phyloP scores from a whole-genome alignment of 2,888 invertebrate genomes.

The Diarsia dahlii region DNA sequence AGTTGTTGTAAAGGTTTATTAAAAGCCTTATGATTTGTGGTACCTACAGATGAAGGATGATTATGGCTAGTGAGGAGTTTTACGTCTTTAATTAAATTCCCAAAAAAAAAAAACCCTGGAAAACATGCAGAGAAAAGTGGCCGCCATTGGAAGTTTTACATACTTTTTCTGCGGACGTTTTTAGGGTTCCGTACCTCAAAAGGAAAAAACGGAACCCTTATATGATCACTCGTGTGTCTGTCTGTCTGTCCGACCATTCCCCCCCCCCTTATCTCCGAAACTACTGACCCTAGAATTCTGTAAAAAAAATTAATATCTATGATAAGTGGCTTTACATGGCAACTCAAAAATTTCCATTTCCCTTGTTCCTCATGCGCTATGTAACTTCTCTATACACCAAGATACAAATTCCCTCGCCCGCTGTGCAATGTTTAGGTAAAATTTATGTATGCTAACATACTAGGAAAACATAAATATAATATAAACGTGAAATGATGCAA shows the following conservation, averaged over 20 bases:
- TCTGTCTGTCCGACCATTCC: too few relatives aligned
- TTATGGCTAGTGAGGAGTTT: not conserved
- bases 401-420: slow-evolving; percentile 45
- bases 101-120: too few relatives aligned
- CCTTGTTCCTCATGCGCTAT: slow-evolving; percentile 25
- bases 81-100: too few relatives aligned
- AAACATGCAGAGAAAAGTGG: too few relatives aligned
- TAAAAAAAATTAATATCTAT: too few relatives aligned
- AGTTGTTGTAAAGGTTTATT: not conserved
- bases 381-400: slow-evolving; percentile 30
- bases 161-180: not conserved
- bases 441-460: slow-evolving; percentile 63
- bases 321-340: not conserved
- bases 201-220: too few relatives aligned
- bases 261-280: too few relatives aligned
- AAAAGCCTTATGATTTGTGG: not conserved
- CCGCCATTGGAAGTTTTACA: too few relatives aligned
- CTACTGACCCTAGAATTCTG: too few relatives aligned
- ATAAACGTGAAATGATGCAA: slow-evolving; percentile 46
- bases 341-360: not conserved
- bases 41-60: not conserved
- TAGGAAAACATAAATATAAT: slow-evolving; percentile 60
- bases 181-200: too few relatives aligned
- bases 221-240: too few relatives aligned
- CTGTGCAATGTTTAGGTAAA: slow-evolving; percentile 65